Conservation (phyloP, 1,140 invertebrate species). For the Drosophila lacteicornis region DNA sequence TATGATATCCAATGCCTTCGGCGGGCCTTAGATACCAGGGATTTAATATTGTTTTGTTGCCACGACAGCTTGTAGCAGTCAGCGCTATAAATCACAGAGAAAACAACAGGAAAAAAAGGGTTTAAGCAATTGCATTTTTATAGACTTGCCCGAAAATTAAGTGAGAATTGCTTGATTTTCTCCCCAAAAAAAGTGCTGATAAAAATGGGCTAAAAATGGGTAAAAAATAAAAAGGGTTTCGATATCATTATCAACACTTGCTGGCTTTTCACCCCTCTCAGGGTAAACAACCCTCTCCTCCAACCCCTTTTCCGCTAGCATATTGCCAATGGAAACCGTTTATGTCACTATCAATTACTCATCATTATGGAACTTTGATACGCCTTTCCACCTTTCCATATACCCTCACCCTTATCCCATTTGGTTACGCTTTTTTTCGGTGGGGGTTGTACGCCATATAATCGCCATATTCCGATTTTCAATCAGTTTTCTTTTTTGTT, state of each 20-base stretch:
- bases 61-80: conserved; percentile 67
- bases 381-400: conserved; percentile 53
- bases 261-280: conserved; percentile 35
- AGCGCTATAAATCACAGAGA: conserved; percentile 68
- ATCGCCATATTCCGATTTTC: conserved; percentile 18
- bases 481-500: conserved; percentile 36
- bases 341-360: conserved; percentile 83
- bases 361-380: conserved; percentile 69
- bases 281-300: conserved; percentile 16
- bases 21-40: conserved; percentile 73
- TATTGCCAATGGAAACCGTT: conserved; percentile 57
- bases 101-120: conserved; percentile 12
- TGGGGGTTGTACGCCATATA: conserved; percentile 66
- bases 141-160: conserved; percentile 64
- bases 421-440: conserved; percentile 42
- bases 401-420: conserved; percentile 18
- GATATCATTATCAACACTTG: conserved; percentile 75
- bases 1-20: conserved; percentile 69
- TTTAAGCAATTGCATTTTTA: conserved; percentile 71
- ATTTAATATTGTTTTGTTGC: conserved; percentile 71
- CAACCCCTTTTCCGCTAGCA: conserved; percentile 31
- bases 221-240: conserved; percentile 16
- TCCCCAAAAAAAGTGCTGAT: conserved; percentile 46
- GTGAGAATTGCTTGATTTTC: conserved; percentile 67
- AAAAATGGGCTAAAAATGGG: conserved; percentile 29